A percentile compares a stretch with the other conserved stretches of the same genome.
phyloP scores from a whole-genome alignment of 2,113 vertebrate species.

The Gulo gulo region DNA sequence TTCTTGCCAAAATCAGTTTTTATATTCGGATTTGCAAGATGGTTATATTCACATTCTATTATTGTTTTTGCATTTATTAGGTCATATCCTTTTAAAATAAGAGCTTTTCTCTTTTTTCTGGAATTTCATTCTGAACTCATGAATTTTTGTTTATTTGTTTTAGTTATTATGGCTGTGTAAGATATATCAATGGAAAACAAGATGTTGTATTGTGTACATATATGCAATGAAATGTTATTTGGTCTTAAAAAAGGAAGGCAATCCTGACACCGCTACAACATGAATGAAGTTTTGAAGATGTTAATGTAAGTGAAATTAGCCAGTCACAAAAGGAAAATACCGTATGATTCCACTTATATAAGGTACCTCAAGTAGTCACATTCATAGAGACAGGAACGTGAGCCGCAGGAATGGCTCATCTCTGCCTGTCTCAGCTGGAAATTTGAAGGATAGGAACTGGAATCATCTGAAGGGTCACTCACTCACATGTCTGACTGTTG shows the following conservation, averaged over 20 bases:
- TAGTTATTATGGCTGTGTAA: neutral
- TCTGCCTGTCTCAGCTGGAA: neutral
- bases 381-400: neutral
- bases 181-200: neutral
- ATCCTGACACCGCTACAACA: neutral
- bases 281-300: neutral
- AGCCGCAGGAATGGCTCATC: accelerated
- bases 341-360: neutral
- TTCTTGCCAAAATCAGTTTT: neutral
- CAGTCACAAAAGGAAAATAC: neutral
- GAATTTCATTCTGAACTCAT: neutral
- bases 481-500: neutral
- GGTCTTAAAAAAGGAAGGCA: neutral
- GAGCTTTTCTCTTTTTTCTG: neutral
- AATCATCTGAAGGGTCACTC: neutral
- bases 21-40: neutral
- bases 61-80: neutral
- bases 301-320: neutral
- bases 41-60: neutral
- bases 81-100: neutral
- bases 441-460: neutral
- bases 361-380: neutral
- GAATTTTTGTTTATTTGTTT: neutral
- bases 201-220: neutral
- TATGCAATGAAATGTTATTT: neutral